Evolutionary conservation across 2,888 invertebrate species (phyloP).

Genomic region (Sphaerophoria taeniata): DNA sequence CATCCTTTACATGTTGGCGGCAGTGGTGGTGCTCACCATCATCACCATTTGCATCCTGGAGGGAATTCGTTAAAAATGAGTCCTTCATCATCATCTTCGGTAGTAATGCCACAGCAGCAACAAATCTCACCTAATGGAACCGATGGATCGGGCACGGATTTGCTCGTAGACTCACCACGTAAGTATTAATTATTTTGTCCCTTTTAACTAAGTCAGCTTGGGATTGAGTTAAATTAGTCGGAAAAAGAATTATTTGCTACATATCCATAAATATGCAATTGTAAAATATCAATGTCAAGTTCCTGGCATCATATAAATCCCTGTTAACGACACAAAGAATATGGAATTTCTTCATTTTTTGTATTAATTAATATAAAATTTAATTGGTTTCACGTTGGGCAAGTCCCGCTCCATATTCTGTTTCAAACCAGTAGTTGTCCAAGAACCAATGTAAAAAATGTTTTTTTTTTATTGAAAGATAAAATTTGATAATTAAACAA

Average conservation of each 20-base stretch:
- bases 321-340: slow-evolving; percentile 1
- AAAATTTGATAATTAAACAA: too few species aligned
- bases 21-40: slow-evolving; percentile 65
- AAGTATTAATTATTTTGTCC: slow-evolving; percentile 83
- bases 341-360: background rate
- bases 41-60: slow-evolving; percentile 82
- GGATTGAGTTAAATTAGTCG: background rate
- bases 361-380: background rate
- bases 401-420: too few species aligned
- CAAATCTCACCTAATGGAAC: slow-evolving; percentile 86
- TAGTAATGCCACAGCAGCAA: slow-evolving; percentile 81
- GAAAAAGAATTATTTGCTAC: background rate
- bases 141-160: slow-evolving; percentile 86
- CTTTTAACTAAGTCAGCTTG: background rate
- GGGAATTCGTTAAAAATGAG: slow-evolving; percentile 86
- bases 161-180: slow-evolving; percentile 93
- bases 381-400: too few species aligned
- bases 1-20: slow-evolving; percentile 66
- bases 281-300: slow-evolving; percentile 25
- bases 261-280: background rate
- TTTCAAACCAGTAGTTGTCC: too few species aligned
- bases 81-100: slow-evolving; percentile 84
- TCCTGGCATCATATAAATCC: background rate
- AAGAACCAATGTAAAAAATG: too few species aligned
- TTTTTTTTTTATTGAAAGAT: too few species aligned